A percentile compares a stretch with the other conserved stretches of the same genome.
These are phyloP conservation scores for Hyperoodon ampullatus DNA, from an alignment of 2,113 vertebrate species.

Conservation along the genomic window DNA sequence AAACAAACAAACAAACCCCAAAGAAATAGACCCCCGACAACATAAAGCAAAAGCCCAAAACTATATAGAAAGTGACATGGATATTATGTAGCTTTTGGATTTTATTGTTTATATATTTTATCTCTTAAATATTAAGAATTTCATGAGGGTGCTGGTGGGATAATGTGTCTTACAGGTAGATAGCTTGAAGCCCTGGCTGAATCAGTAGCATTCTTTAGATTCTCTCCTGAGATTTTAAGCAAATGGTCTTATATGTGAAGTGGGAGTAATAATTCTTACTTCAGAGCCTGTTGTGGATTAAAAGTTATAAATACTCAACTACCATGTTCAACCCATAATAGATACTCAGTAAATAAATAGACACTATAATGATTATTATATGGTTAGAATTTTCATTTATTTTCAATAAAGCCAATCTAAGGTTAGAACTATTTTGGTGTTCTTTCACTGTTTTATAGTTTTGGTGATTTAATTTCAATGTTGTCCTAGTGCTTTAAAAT, in stretches of 20 bases:
- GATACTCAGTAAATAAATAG: slow-evolving; percentile 7
- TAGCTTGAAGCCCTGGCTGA: not conserved
- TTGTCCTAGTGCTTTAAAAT: slow-evolving; percentile 64
- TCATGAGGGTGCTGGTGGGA: not conserved
- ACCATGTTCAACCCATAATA: not conserved
- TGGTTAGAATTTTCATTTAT: slow-evolving; percentile 17
- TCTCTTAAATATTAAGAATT: slow-evolving; percentile 50
- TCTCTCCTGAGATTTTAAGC: slow-evolving; percentile 33
- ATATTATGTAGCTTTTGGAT: slow-evolving; percentile 4
- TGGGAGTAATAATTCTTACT: not conserved
- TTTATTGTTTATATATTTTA: slow-evolving; percentile 22
- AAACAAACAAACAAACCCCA: not conserved
- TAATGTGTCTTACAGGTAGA: not conserved
- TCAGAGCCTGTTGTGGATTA: not conserved
- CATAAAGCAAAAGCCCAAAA: not conserved
- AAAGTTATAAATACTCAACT: not conserved
- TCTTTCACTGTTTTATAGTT: slow-evolving; percentile 44
- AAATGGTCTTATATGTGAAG: not conserved
- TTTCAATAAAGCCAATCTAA: slow-evolving; percentile 45
- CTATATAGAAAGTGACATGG: not conserved
- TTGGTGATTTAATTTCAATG: slow-evolving; percentile 49
- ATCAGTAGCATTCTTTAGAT: not conserved
- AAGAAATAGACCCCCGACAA: not conserved
- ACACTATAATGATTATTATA: not conserved
- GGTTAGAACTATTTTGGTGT: slow-evolving; percentile 30